Evolutionary conservation across 1,140 invertebrate genomes (phyloP).

Genomic region (Lepidurus couesii): DNA sequence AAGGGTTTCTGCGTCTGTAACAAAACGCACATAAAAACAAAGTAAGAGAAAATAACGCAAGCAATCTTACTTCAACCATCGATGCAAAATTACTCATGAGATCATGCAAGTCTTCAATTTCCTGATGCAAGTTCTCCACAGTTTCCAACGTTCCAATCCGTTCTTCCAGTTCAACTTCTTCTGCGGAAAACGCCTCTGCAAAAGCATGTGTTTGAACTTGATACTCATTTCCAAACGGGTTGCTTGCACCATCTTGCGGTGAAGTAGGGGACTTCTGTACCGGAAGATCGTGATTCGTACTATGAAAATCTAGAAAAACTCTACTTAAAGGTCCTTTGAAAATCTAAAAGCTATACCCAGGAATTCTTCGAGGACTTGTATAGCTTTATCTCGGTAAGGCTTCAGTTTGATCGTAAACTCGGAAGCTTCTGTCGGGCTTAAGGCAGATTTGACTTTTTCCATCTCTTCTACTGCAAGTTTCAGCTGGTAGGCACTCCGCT

Average conservation of each 20-base stretch:
- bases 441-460: conserved; percentile 16
- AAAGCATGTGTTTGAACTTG: background rate
- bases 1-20: conserved; percentile 55
- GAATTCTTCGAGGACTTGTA: background rate
- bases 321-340: background rate
- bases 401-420: conserved; percentile 32
- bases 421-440: conserved; percentile 5
- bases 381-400: conserved; percentile 28
- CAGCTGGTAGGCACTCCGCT: conserved; percentile 23
- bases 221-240: background rate
- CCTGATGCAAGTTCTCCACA: conserved; percentile 31
- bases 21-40: background rate
- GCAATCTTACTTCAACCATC: conserved; percentile 25
- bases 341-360: background rate
- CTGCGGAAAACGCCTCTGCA: background rate
- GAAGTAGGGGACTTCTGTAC: too few relatives aligned
- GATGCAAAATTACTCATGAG: conserved; percentile 27
- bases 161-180: conserved; percentile 33
- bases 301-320: too few relatives aligned
- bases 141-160: conserved; percentile 20
- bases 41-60: background rate
- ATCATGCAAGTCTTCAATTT: conserved; percentile 34
- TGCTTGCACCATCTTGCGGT: too few relatives aligned
- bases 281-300: too few relatives aligned
- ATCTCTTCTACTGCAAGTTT: conserved; percentile 29